A percentile compares a stretch with the other conserved stretches of the same genome.
These are phyloP conservation scores for Amazona guildingii DNA, from an alignment of 2,113 vertebrate genomes.

Conservation along the genomic window DNA sequence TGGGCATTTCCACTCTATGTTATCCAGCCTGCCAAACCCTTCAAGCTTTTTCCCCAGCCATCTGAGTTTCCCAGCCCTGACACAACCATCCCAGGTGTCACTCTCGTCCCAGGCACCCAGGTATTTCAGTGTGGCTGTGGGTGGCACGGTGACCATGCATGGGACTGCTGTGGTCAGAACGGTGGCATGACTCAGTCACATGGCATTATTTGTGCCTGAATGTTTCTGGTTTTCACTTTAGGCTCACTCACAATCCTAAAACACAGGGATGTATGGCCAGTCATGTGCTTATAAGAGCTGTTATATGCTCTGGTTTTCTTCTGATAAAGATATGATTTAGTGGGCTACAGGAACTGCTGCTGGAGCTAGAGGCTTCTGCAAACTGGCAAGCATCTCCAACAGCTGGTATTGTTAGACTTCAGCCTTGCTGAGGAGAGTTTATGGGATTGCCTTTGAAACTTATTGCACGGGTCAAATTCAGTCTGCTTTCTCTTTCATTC, in stretches of 20 bases:
- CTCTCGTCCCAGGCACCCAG: not conserved
- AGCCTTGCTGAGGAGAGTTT: not conserved
- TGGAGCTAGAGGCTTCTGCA: not conserved
- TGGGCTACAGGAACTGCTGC: not conserved
- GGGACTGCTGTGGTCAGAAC: not conserved
- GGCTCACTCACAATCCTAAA: not conserved
- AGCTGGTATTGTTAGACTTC: not conserved
- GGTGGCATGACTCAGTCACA: accelerated
- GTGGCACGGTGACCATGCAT: accelerated
- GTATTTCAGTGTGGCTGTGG: not conserved
- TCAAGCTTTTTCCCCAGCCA: not conserved
- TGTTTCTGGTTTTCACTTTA: not conserved
- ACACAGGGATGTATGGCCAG: not conserved
- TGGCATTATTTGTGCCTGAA: accelerated
- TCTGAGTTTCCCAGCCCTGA: not conserved
- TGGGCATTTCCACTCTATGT: not conserved
- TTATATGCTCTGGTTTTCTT: not conserved
- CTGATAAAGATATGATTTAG: not conserved
- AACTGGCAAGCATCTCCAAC: not conserved
- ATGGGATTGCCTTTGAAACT: not conserved
- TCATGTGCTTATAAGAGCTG: not conserved
- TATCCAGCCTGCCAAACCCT: not conserved
- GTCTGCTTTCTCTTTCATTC: not conserved
- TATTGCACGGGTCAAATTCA: not conserved
- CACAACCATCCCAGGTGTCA: not conserved